phyloP scores from a whole-genome alignment of 2,888 invertebrate genomes.

The Drosophila differens region DNA sequence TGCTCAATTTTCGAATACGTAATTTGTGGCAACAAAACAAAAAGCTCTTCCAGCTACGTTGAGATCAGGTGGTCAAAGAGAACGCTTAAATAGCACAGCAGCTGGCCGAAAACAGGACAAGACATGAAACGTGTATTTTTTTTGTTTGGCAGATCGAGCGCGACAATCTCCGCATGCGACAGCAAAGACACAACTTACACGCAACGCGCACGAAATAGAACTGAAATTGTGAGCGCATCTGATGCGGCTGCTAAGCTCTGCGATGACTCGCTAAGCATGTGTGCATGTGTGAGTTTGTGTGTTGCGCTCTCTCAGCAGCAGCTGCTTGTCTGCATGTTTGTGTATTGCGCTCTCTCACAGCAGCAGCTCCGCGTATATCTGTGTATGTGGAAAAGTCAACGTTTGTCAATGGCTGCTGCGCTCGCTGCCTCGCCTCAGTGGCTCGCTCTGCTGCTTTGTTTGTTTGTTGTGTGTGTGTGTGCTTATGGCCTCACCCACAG shows the following conservation, averaged over 20 bases:
- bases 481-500: conserved; percentile 18
- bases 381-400: conserved; percentile 5
- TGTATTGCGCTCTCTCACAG: neutral
- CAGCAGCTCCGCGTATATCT: neutral
- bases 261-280: conserved; percentile 14
- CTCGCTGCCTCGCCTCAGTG: neutral
- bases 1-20: conserved; percentile 42
- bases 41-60: conserved; percentile 24
- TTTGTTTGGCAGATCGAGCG: conserved; percentile 39
- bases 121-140: conserved; percentile 55
- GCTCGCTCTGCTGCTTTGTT: conserved; percentile 27
- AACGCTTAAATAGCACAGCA: conserved; percentile 22
- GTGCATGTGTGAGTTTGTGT: neutral
- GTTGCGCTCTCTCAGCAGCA: neutral
- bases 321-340: neutral
- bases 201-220: conserved; percentile 66
- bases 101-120: conserved; percentile 27
- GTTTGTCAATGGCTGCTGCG: conserved; percentile 20
- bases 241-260: conserved; percentile 54
- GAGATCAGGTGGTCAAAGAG: conserved; percentile 39
- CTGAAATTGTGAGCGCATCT: conserved; percentile 57
- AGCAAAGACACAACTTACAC: conserved; percentile 39
- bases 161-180: conserved; percentile 25
- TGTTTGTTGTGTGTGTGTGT: conserved; percentile 19
- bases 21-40: conserved; percentile 24